Percentiles rank a stretch among this genome's conserved stretches.
These are phyloP conservation scores for Protula sp. DNA, from an alignment of 2,888 invertebrate genomes.

Conservation along the genomic window DNA sequence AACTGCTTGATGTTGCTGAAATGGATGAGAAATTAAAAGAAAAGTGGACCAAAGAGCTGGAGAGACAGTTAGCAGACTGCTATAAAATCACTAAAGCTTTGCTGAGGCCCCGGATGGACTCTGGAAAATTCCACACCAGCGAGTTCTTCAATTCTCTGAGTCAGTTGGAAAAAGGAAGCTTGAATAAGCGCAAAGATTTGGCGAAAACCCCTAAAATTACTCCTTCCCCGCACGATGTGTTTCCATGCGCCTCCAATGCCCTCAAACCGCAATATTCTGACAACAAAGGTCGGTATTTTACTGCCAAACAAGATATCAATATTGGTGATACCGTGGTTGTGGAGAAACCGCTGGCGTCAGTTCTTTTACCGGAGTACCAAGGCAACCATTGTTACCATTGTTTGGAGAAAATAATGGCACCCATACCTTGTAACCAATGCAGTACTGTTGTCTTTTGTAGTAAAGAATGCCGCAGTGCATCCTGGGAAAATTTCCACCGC, in stretches of 20 bases:
- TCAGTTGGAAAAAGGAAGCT: too few relatives aligned
- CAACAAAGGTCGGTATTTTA: constrained; percentile 35
- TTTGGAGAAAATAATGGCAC: constrained; percentile 2
- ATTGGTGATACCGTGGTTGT: constrained; percentile 70
- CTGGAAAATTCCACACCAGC: too few relatives aligned
- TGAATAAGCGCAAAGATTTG: too few relatives aligned
- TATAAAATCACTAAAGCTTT: background rate
- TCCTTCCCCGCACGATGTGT: too few relatives aligned
- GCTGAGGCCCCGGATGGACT: too few relatives aligned
- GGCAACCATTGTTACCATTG: constrained; percentile 68
- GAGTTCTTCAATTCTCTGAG: too few relatives aligned
- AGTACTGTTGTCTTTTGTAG: constrained; percentile 21
- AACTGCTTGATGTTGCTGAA: constrained; percentile 17
- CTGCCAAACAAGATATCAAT: constrained; percentile 37
- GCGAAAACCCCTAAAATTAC: too few relatives aligned
- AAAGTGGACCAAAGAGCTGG: constrained; percentile 12
- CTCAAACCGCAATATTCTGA: constrained; percentile 26
- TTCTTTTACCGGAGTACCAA: constrained; percentile 60
- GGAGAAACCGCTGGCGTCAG: constrained; percentile 76
- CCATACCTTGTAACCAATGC: constrained; percentile 20
- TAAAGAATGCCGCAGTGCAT: constrained; percentile 10
- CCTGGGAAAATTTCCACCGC: constrained; percentile 17
- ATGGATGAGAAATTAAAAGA: constrained; percentile 19
- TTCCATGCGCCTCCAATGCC: background rate
- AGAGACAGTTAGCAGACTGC: constrained; percentile 11